Percentiles rank a stretch among this genome's conserved stretches.
phyloP scores from a whole-genome alignment of 2,113 vertebrate species.

The Osmerus eperlanus region DNA sequence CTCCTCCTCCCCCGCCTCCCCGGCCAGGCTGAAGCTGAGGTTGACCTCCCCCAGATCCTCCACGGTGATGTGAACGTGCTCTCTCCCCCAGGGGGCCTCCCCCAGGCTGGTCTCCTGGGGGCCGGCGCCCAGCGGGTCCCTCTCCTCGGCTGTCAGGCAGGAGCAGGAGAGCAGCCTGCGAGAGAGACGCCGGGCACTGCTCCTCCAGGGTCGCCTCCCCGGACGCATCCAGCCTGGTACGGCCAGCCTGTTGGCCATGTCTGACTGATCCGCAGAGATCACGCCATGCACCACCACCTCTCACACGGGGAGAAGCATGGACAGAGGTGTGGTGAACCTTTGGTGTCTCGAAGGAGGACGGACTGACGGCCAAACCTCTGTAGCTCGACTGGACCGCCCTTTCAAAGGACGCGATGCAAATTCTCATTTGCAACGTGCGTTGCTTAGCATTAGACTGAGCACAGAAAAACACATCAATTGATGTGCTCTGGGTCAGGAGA shows the following conservation, averaged over 20 bases:
- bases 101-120: slow-evolving; percentile 29
- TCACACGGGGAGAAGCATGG: no score
- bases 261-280: neutral
- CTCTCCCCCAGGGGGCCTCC: slow-evolving; percentile 14
- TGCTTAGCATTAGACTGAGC: slow-evolving; percentile 51
- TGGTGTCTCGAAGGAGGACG: slow-evolving; percentile 7
- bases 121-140: slow-evolving; percentile 29
- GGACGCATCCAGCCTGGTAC: slow-evolving; percentile 1
- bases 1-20: slow-evolving; percentile 24
- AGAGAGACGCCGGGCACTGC: neutral
- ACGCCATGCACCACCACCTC: neutral
- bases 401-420: slow-evolving; percentile 32
- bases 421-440: slow-evolving; percentile 44
- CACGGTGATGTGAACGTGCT: slow-evolving; percentile 57
- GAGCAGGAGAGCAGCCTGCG: slow-evolving; percentile 57
- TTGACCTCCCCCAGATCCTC: slow-evolving; percentile 68
- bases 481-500: slow-evolving; percentile 56
- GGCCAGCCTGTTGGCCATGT: neutral
- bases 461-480: slow-evolving; percentile 32
- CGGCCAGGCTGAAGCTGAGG: slow-evolving; percentile 53
- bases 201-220: slow-evolving; percentile 22
- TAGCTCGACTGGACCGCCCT: slow-evolving; percentile 16
- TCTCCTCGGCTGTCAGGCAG: slow-evolving; percentile 42
- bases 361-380: slow-evolving; percentile 24
- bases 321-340: slow-evolving; percentile 1